Evolutionary conservation across 2,797 vertebrate species (phyloP), one percentile per base, ranked within the genome.

Genomic region (Ambastaia sidthimunki): DNA sequence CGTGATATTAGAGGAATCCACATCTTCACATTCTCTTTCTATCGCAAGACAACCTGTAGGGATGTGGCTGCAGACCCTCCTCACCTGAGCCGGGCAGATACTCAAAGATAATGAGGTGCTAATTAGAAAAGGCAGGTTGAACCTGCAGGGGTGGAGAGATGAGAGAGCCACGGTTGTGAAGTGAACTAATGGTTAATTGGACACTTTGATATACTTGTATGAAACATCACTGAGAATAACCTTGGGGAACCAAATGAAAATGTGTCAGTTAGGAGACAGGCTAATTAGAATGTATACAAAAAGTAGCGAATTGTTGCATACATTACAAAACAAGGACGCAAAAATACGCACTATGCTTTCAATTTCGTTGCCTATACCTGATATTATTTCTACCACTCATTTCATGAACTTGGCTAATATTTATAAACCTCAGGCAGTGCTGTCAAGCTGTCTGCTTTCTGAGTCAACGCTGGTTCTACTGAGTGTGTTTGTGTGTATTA

Each of bases 141-240:
- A 69, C 52, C 41, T 69, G 52, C 55, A 54, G 66, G n/a, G 18
- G 48, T 48, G 23, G 31, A 72, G 62, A 74, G 65, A 54, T 52
- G 44, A 74, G 12, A 41, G 16, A 34, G 7, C 9, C 12, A 41
- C 13, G 47, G 34, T 70, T 47, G n/a, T 25, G 55, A 25, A 67
- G 55, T 71, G 52, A 74, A 52, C 47, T 37, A 16, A 21, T 60
- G 60, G 7, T 72, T 76, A 83, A 66, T 12, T 41, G 37, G 31
- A 41, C 13, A 37, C 78, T 81, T 72, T 81, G 54, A 81, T 76
- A 69, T 65, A 41, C 10, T 54, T 21, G 23, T 65, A 67, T 66
- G 48, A 73, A 68, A 44, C 44, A 23, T 23, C 18, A 44, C 19
- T 44, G 34, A 62, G 55, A 74, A 77, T 18, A 41, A 63, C 7